Base-by-base conservation (phyloP, 2,797 vertebrate genomes). In the Semotilus atromaculatus region DNA sequence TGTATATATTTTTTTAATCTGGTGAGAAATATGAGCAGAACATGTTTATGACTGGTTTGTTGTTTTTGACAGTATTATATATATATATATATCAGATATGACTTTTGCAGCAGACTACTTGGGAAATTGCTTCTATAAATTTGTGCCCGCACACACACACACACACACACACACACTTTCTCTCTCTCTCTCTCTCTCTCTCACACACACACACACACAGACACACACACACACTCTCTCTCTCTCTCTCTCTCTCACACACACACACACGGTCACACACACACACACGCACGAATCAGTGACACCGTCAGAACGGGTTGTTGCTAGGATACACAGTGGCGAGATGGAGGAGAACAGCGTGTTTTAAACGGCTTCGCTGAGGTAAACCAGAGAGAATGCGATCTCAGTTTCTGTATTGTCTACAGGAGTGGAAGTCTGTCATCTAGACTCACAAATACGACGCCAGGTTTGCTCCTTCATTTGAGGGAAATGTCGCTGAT, bases 271-370 rank as follows among this genome's bases (percentile, higher is more conserved):
- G 51, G n/a, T n/a, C 67, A 53, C 74, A 92, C 93, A 92, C 94
- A 93, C 94, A 94, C 94, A 94, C 93, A 93, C 90, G 90, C 94
- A 95, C 94, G 93, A 92, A 93, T 92, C 91, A 92, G 92, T 93
- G 93, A 93, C 91, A 93, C 90, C 9, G 36, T 91, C 93, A 92
- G 93, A 92, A 93, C 93, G 93, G 90, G 91, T 91, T 94, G 95
- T 96, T 96, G 95, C 95, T 96, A 96, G 94, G 95, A 95, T 94
- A 96, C 95, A 91, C 91, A 75, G 92, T 86, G 80, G 84, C 88
- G 91, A 90, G 88, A 87, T 78, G 86, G 84, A 70, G 77, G 34
- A 87, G 68, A 58, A 82, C 66, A 55, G 0, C 19, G 2, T 48
- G 18, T 73, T 74, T 23, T 48, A 23, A 64, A 55, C 21, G 48